Base-by-base conservation (phyloP, 2,113 vertebrate species). In the Cryptotis parvus region DNA sequence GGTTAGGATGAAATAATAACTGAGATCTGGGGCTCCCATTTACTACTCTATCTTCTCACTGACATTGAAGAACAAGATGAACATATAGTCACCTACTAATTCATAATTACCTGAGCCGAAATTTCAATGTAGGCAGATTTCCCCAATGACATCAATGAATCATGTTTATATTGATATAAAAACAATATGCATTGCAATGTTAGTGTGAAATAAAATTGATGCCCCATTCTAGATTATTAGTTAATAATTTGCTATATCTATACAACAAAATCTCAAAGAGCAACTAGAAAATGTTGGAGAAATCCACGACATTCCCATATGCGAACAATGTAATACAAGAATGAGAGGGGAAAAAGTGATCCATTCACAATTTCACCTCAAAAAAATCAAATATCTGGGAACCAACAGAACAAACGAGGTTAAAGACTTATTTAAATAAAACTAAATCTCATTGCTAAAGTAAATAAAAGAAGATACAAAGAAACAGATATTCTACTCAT, bases 91-190 rank as follows among this genome's bases (percentile, higher is more conserved):
- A 4, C 12, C 74, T 80, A 68, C 79, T 94, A 49, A 90, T 61
- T 92, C 33, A 82, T 79, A 90, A 90, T 66, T 63, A 92, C 49
- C 68, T 49, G 52, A 84, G n/a, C 41, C 52, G 24, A 92, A 90
- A 75, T 69, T 83, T 86, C 55, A 85, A 14, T 8, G 5, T 24
- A 55, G 8, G 68, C 74, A 84, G 39, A 68, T 87, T 94, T 75
- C 91, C 37, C 68, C 35, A 70, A 76, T 79, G 5, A 45, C 58
- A 78, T 84, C 55, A 84, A 58, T 43, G 27, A 35, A 39, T 1
- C 14, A 66, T 11, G 1, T 27, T 49, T 75, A 73, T 18, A 20
- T 26, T 4, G 10, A 58, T 58, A 79, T 84, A 72, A 16, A 22
- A 72, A 72, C 35, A 72, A 63, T 43, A 29, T 68, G 14, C 31